A percentile compares a stretch with the other conserved stretches of the same genome.
Conservation (phyloP, 2,888 invertebrate genomes). For the Ryuthela nishihirai region DNA sequence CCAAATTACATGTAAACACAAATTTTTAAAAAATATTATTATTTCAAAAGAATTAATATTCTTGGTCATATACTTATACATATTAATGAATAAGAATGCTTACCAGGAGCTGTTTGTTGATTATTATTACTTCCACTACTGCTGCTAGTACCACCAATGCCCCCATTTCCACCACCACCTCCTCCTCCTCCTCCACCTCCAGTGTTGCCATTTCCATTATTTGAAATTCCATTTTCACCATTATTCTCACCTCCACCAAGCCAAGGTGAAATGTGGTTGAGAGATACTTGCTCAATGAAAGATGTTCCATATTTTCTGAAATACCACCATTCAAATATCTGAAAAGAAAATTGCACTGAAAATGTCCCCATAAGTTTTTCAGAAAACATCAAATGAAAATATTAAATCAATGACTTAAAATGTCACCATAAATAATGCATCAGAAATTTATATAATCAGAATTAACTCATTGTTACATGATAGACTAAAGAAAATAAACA, state of each 20-base stretch:
- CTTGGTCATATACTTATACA: not conserved
- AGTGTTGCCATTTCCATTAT: slow-evolving; percentile 12
- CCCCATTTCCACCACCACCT: slow-evolving; percentile 2
- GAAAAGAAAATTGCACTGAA: slow-evolving; percentile 42
- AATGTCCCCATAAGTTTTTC: too few species aligned
- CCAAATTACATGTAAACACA: too few species aligned
- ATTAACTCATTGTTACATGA: too few species aligned
- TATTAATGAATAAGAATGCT: not conserved
- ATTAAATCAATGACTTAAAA: too few species aligned
- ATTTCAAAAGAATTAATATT: not conserved
- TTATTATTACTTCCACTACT: slow-evolving; percentile 11
- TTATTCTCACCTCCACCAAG: slow-evolving; percentile 66
- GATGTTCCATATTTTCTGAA: slow-evolving; percentile 97
- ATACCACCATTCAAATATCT: slow-evolving; percentile 98
- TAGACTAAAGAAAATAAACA: too few species aligned
- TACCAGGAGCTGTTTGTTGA: slow-evolving; percentile 40
- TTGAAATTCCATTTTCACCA: slow-evolving; percentile 27
- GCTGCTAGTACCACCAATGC: not conserved
- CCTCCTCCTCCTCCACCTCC: slow-evolving; percentile 15
- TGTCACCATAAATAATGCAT: too few species aligned
- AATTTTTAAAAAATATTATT: not conserved
- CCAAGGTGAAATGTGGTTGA: slow-evolving; percentile 91
- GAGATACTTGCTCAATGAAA: slow-evolving; percentile 93
- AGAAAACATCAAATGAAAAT: too few species aligned
- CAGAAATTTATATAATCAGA: too few species aligned